These are phyloP conservation scores for Gadopsis marmoratus DNA, from an alignment of 2,797 vertebrate genomes.

Conservation along the genomic window DNA sequence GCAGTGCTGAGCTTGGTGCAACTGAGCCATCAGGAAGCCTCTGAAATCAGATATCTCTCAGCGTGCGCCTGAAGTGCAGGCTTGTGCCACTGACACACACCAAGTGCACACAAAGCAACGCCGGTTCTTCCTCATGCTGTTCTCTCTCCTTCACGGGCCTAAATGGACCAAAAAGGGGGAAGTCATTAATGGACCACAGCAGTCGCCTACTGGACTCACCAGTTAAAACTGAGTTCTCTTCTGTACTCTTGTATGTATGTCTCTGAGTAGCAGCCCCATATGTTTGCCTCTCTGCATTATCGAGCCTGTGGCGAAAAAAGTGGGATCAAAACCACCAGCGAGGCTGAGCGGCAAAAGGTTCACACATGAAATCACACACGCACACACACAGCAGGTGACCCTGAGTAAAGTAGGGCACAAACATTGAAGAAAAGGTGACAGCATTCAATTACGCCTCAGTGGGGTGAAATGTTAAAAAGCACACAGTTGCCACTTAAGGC, in stretches of 20 bases:
- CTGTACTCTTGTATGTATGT: constrained; percentile 5
- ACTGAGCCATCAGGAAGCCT: constrained; percentile 36
- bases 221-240: constrained; percentile 2
- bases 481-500: constrained; percentile 8
- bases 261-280: background rate
- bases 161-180: constrained; percentile 3
- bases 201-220: background rate
- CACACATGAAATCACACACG: constrained; percentile 22
- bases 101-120: constrained; percentile 17
- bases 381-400: constrained; percentile 22
- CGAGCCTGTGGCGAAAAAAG: constrained; percentile 39
- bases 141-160: background rate
- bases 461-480: constrained; percentile 28
- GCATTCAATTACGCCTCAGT: constrained; percentile 15
- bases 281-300: constrained; percentile 16
- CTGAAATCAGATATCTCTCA: constrained; percentile 54
- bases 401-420: constrained; percentile 13
- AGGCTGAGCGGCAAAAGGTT: constrained; percentile 25
- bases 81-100: constrained; percentile 18
- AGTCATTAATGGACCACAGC: constrained; percentile 12
- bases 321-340: constrained; percentile 50
- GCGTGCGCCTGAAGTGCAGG: constrained; percentile 33
- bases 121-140: background rate
- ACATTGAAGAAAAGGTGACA: constrained; percentile 19
- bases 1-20: constrained; percentile 23